Evolutionary conservation across 1,140 invertebrate species (phyloP), one percentile per base, ranked within the genome.

Genomic region (Marisa cornuarietis): DNA sequence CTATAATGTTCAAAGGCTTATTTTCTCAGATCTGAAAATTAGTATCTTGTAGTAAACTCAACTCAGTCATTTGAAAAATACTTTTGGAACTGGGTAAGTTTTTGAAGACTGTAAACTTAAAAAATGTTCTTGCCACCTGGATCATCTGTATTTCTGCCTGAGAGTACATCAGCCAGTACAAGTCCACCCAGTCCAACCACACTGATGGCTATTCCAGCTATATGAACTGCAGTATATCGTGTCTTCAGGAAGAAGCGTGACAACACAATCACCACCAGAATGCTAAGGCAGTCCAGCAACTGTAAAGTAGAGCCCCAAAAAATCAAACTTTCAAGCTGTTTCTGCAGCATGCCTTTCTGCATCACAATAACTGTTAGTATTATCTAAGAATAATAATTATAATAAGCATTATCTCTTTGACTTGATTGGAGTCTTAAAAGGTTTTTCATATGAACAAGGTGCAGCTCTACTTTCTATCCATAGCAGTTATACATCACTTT

Each of bases 271-370:
- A 96, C 95, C 26, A 95, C 95, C 3, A 96, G 95, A 81, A 97
- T 96, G 26, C 95, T 95, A 80, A 96, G 95, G 90, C 96, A 97
- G 86, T 96, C 95, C 81, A 97, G 91, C 84, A 97, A 91, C 95
- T 97, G 92, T 92, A 94, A 94, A 58, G 82, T 65, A 31, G 71
- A 78, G 16, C n/a, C 31, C 31, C 52, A 73, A 16, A 5, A 3
- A 14, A 58, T 18, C 54, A 58, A 58, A 18, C 54, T 14, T 54
- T 58, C 71, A 20, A n/a, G 66, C 24, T 16, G 10, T n/a, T 20
- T 68, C 22, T 68, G 22, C 20, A 68, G 22, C 31, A 14, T 73
- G 20, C 51, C 22, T 18, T 9, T 58, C 54, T 14, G 8, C n/a
- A n/a, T n/a, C n/a, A n/a, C n/a, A 42, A 42, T 6, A 42, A 63